Evolutionary conservation across 2,888 invertebrate species (phyloP).

Genomic region (Sceliomorpha sp.): DNA sequence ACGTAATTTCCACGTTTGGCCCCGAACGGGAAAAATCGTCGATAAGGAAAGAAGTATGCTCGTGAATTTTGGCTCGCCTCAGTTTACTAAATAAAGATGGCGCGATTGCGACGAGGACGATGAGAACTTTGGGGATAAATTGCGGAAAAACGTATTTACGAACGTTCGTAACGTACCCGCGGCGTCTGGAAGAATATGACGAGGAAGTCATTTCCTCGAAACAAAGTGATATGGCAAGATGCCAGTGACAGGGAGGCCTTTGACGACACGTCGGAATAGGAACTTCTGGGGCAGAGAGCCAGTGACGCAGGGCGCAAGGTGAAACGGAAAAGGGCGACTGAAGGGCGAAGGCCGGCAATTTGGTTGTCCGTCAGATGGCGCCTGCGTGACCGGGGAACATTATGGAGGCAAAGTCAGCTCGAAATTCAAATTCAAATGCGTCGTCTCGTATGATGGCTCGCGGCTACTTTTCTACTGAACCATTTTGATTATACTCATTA

Average conservation of each 20-base stretch:
- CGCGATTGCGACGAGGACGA: too few relatives aligned
- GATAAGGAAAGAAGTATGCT: too few relatives aligned
- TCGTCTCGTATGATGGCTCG: constrained; percentile 66
- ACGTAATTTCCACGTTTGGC: constrained; percentile 23
- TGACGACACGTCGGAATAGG: too few relatives aligned
- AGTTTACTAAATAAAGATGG: too few relatives aligned
- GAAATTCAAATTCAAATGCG: constrained; percentile 77
- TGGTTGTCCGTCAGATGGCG: constrained; percentile 76
- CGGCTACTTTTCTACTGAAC: constrained; percentile 74
- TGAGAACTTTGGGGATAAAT: too few relatives aligned
- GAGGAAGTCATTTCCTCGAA: too few relatives aligned
- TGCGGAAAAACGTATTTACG: too few relatives aligned
- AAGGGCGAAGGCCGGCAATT: constrained; percentile 65
- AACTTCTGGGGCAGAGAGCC: not conserved
- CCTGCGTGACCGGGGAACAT: constrained; percentile 77
- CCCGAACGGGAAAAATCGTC: not conserved
- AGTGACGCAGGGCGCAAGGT: constrained; percentile 56
- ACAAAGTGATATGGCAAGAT: too few relatives aligned
- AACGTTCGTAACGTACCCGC: too few relatives aligned
- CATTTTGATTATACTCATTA: constrained; percentile 79
- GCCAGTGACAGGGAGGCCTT: not conserved
- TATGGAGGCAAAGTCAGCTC: constrained; percentile 63
- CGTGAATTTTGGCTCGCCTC: too few relatives aligned
- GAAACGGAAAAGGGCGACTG: constrained; percentile 62
- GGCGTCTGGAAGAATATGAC: too few relatives aligned